Evolutionary conservation across 2,113 vertebrate species (phyloP).

Genomic region (Takifugu flavidus): DNA sequence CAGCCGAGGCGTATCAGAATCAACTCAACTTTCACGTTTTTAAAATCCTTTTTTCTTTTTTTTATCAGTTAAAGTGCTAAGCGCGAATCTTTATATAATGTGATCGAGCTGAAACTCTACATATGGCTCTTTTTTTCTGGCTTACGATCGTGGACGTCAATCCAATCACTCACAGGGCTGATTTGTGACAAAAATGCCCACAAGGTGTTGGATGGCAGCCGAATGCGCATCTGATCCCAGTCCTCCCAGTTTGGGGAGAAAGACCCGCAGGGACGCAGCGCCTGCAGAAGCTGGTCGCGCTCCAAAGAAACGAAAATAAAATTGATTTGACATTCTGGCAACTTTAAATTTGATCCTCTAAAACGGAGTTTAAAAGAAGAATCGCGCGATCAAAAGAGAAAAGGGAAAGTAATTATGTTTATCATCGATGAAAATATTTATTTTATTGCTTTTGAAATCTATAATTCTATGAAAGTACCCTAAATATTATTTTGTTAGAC

Average conservation of each 20-base stretch:
- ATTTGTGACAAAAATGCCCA: conserved; percentile 47
- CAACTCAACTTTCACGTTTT: background rate
- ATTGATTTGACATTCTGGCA: background rate
- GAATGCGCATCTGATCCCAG: conserved; percentile 38
- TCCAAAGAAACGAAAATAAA: background rate
- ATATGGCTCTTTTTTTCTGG: background rate
- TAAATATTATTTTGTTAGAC: too few species aligned
- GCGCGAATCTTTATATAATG: too few species aligned
- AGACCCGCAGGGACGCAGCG: conserved; percentile 9
- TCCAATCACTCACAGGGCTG: conserved; percentile 34
- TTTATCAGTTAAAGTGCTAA: background rate
- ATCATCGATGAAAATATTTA: too few species aligned
- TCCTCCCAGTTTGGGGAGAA: conserved; percentile 24
- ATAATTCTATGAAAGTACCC: too few species aligned
- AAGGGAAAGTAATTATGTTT: too few species aligned
- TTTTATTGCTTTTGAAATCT: too few species aligned
- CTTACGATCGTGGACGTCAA: conserved; percentile 20
- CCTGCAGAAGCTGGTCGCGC: background rate
- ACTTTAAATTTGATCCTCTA: too few species aligned
- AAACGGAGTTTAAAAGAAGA: too few species aligned
- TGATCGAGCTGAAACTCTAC: too few species aligned
- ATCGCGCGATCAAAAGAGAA: too few species aligned
- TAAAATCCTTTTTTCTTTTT: background rate
- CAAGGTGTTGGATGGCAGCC: conserved; percentile 54
- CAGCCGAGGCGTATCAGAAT: too few species aligned